Evolutionary conservation across 2,888 invertebrate genomes (phyloP), one percentile per base, ranked within the genome.

Genomic region (Hartigia nigra): DNA sequence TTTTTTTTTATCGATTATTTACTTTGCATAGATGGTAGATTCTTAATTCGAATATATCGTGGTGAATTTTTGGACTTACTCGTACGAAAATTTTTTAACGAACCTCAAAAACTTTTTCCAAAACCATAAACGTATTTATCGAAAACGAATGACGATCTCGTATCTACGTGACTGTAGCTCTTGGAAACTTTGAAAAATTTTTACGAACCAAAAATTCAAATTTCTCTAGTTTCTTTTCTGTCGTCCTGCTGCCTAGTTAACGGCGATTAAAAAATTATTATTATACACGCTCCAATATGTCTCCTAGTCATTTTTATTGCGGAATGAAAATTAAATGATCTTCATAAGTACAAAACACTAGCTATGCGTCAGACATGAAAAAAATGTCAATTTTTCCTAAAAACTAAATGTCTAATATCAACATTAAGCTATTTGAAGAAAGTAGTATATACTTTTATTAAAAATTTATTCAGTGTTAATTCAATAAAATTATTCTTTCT

Each of bases 1-100:
- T 37, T 78, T 37, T 37, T 39, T 74, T 32, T 76, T 39, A 72
- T 77, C 74, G 23, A 55, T 55, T 55, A 23, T 55, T 2, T 23
- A 23, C 1, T 23, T 55, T 9, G 0, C 23, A 1, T 23, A 23
- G 55, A 23, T 9, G 23, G 9, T 23, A 55, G 23, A 55, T 55
- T 55, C 9, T 23, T 55, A 23, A 55, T 55, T 55, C 23, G 23
- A 23, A 55, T 55, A 1, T 14, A 23, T 9, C 55, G 23, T 23
- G 55, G 9, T 55, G 14, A 55, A 55, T 14, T 55, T 55, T 55
- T 55, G 23, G 23, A 23, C 55, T 55, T 9, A 55, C 5, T 39
- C 1, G 23, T 39, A 39, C 23, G 23, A 23, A 0, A 23, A 55
- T 9, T 23, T 55, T 55, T 9, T 9, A 23, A 55, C 9, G 9